A percentile compares a stretch with the other conserved stretches of the same genome.
Conservation (phyloP, 2,888 invertebrate species). For the Ophion slaviceki region DNA sequence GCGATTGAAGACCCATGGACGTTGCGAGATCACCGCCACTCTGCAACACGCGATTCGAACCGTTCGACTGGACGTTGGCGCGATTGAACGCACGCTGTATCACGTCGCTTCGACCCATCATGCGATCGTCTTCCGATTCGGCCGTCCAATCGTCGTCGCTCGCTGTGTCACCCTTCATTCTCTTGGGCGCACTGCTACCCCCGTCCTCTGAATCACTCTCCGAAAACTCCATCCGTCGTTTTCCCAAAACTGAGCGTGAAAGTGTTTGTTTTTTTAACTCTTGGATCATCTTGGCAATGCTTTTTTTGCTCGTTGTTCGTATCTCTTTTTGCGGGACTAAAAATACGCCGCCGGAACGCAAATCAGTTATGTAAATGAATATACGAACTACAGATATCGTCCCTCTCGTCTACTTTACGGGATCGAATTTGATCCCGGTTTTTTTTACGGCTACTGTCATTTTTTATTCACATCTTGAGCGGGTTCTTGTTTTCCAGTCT, state of each 20-base stretch:
- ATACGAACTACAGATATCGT: not conserved
- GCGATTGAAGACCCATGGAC: conserved; percentile 83
- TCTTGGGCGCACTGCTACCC: conserved; percentile 84
- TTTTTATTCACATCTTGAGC: not conserved
- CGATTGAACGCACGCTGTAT: conserved; percentile 81
- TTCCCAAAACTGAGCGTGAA: conserved; percentile 77
- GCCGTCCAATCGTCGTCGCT: conserved; percentile 83
- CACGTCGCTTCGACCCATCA: conserved; percentile 79
- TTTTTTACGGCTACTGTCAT: not conserved
- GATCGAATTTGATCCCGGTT: not conserved
- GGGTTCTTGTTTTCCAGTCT: not conserved
- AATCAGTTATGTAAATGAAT: not conserved
- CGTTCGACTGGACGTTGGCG: conserved; percentile 82
- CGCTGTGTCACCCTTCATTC: conserved; percentile 85
- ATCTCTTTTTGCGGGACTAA: no score
- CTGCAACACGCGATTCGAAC: conserved; percentile 77
- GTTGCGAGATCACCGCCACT: conserved; percentile 85
- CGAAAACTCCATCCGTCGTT: conserved; percentile 83
- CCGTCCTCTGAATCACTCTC: conserved; percentile 85
- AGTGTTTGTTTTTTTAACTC: not conserved
- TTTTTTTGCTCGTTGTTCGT: no score
- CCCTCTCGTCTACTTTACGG: not conserved
- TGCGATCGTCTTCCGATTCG: conserved; percentile 84
- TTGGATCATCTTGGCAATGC: no score
- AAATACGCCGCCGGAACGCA: no score